These are phyloP conservation scores for Trachelus stipa DNA, from an alignment of 2,888 invertebrate species.

Conservation along the genomic window DNA sequence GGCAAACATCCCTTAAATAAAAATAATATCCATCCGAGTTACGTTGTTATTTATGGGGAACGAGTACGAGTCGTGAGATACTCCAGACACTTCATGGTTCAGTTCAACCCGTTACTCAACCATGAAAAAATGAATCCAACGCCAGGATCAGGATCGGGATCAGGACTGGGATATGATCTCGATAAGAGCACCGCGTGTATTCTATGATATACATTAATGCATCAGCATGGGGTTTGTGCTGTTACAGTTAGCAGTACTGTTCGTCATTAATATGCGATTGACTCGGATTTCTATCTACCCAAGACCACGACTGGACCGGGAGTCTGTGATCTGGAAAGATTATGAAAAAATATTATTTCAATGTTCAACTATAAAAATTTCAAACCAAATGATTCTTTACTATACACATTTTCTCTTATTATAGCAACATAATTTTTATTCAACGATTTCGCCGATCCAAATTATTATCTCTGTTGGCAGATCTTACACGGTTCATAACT, in stretches of 20 bases:
- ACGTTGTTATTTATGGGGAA: conserved; percentile 44
- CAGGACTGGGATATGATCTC: conserved; percentile 37
- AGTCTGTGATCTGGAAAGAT: background rate
- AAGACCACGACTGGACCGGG: background rate
- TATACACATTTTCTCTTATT: background rate
- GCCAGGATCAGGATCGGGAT: conserved; percentile 36
- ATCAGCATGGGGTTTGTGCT: conserved; percentile 42
- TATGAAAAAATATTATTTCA: background rate
- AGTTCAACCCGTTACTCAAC: conserved; percentile 49
- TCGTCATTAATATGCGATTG: conserved; percentile 52
- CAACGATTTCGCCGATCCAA: no score
- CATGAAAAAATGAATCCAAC: conserved; percentile 31
- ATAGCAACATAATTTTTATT: no score
- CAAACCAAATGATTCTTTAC: background rate
- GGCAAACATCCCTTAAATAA: conserved; percentile 18
- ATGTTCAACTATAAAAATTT: background rate
- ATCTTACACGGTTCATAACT: background rate
- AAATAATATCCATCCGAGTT: conserved; percentile 30
- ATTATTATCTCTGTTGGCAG: background rate
- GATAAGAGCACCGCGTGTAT: conserved; percentile 40
- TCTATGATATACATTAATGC: conserved; percentile 55
- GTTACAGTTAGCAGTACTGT: conserved; percentile 48
- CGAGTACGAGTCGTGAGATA: conserved; percentile 38
- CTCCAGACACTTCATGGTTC: conserved; percentile 41
- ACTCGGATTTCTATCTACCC: background rate